Base-by-base conservation (phyloP, 2,888 invertebrate genomes). In the Apamea epomidion region DNA sequence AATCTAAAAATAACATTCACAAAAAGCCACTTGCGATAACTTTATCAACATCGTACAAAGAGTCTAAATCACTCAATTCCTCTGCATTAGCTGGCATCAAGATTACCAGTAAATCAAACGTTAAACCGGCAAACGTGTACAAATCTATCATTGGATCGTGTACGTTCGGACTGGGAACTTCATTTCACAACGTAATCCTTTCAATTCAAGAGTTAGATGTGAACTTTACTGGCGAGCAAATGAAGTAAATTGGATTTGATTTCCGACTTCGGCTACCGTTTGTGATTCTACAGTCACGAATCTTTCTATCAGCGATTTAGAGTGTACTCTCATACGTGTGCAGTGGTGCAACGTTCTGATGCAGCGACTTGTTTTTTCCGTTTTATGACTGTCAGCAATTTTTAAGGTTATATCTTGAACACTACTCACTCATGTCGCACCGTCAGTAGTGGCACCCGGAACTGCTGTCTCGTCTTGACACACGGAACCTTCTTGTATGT, bases 201-300 rank as follows among this genome's bases (percentile, higher is more conserved):
- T 95, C 95, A 94, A 95, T 95, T 95, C 92, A 93, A 94, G 92
- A 95, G 93, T 94, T 94, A 92, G 92, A 95, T 94, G 94, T 93
- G 95, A 96, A 95, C 95, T 96, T 95, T 94, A 93, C 94, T 93
- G 93, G 94, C 92, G 94, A 94, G 94, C 93, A 95, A 97, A 97
- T 96, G 95, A 95, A 95, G 93, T 94, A 95, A 96, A 97, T 96
- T 96, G 95, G 93, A 96, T 97, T 96, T 95, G 94, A 96, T 96
- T 95, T 95, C 94, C 94, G 93, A 93, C 94, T 94, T 92, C 91
- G 92, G 93, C 94, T 94, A 93, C 93, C 93, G 94, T 94, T 95
- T 93, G 94, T 93, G 93, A 94, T 93, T 93, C 92, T 88, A 88
- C 91, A 94, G 94, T 94, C 95, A 95, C 94, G 94, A 95, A 93